Conservation (phyloP, 2,113 vertebrate species). For the Glaucidium brasilianum region DNA sequence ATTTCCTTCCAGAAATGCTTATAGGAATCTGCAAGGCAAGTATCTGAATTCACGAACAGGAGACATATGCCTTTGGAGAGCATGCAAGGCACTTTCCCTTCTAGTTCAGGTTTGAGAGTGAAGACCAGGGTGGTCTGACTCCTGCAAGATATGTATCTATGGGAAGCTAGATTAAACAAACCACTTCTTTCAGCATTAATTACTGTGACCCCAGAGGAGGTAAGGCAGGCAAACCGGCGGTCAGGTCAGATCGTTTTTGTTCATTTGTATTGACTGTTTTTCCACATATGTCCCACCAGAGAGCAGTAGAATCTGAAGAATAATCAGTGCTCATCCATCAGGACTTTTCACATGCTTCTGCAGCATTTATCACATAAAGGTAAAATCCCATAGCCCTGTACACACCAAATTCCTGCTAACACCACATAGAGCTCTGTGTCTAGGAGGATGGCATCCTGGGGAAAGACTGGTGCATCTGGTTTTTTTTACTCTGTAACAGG, state of each 20-base stretch:
- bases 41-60: not conserved
- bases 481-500: not conserved
- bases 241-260: not conserved
- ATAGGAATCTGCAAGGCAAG: not conserved
- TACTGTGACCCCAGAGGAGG: not conserved
- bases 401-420: not conserved
- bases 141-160: not conserved
- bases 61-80: not conserved
- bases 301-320: constrained; percentile 52
- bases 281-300: not conserved
- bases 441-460: not conserved
- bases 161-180: not conserved
- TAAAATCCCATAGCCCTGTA: not conserved
- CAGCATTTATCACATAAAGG: not conserved
- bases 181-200: not conserved
- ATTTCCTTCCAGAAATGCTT: not conserved
- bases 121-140: not conserved
- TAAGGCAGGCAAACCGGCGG: not conserved
- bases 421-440: not conserved
- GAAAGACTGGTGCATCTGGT: not conserved
- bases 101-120: not conserved
- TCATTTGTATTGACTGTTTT: not conserved
- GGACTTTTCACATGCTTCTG: not conserved
- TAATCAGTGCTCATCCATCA: not conserved
- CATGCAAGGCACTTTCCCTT: not conserved